Conservation (phyloP, 2,797 vertebrate genomes). For the Fundulus diaphanus region DNA sequence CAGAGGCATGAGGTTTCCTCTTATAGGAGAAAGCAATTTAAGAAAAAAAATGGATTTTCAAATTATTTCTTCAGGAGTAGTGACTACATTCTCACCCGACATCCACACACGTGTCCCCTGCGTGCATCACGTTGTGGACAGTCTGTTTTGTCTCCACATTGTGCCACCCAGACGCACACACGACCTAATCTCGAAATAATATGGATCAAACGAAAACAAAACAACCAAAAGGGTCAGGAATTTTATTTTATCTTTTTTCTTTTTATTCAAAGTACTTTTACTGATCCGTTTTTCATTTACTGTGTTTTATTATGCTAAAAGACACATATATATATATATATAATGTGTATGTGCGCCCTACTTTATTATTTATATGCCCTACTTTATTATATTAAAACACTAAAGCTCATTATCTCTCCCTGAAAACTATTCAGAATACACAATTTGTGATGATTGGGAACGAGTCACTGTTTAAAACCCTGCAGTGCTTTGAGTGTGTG, state of each 20-base stretch:
- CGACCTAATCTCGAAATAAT: background rate
- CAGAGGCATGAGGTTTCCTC: slow-evolving; percentile 33
- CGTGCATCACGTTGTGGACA: slow-evolving; percentile 8
- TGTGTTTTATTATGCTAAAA: background rate
- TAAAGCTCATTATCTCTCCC: background rate
- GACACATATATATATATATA: no score
- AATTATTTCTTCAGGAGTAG: rapidly evolving
- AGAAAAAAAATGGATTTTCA: background rate
- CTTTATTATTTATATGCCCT: no score
- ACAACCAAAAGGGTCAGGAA: background rate
- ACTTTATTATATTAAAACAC: background rate
- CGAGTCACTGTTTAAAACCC: background rate
- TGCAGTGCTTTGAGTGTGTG: background rate
- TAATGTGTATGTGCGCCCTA: background rate
- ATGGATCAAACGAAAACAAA: background rate
- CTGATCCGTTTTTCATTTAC: background rate
- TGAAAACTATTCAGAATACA: background rate
- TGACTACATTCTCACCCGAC: background rate
- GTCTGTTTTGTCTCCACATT: slow-evolving; percentile 35
- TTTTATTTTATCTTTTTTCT: background rate
- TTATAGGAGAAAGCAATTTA: background rate
- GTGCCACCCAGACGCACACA: background rate
- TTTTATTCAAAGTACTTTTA: background rate
- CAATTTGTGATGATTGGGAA: background rate
- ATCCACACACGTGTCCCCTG: slow-evolving; percentile 19